Percentiles rank a stretch among this genome's conserved stretches.
Conservation (phyloP, 1,140 invertebrate genomes). For the Scaptomyza graminum region DNA sequence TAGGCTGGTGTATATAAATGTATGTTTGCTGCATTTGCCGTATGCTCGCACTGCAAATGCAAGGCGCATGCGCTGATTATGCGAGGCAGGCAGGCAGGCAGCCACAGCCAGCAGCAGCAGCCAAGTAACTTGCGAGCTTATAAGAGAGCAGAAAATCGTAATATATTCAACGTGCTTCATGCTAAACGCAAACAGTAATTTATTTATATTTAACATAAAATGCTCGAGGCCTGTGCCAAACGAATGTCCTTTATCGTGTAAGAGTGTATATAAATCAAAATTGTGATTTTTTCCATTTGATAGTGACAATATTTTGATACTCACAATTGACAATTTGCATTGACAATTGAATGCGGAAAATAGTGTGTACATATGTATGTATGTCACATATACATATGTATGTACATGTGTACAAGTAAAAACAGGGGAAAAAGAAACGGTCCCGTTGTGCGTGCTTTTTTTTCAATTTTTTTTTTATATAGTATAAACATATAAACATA, state of each 20-base stretch:
- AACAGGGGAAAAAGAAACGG: constrained; percentile 9
- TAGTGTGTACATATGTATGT: constrained; percentile 38
- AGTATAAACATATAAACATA: constrained; percentile 32
- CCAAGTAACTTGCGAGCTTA: constrained; percentile 53
- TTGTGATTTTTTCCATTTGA: constrained; percentile 34
- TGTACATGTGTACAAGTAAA: constrained; percentile 10
- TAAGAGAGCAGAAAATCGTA: constrained; percentile 61
- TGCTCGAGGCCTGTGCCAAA: constrained; percentile 64
- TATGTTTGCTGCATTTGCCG: constrained; percentile 17
- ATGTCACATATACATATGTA: background rate
- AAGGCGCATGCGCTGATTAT: constrained; percentile 35
- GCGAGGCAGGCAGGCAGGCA: constrained; percentile 17
- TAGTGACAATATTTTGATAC: constrained; percentile 42
- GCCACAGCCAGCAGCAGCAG: constrained; percentile 44
- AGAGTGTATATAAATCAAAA: constrained; percentile 44
- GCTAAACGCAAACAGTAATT: constrained; percentile 47
- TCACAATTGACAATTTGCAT: constrained; percentile 30
- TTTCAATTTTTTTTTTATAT: constrained; percentile 31
- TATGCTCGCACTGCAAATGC: constrained; percentile 11
- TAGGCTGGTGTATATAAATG: background rate
- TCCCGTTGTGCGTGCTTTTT: constrained; percentile 27
- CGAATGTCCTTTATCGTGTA: constrained; percentile 62
- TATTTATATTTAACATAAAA: constrained; percentile 65
- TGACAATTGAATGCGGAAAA: constrained; percentile 39
- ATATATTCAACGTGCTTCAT: constrained; percentile 65